Base-by-base conservation (phyloP, 2,888 invertebrate species). In the Andricus curvator region DNA sequence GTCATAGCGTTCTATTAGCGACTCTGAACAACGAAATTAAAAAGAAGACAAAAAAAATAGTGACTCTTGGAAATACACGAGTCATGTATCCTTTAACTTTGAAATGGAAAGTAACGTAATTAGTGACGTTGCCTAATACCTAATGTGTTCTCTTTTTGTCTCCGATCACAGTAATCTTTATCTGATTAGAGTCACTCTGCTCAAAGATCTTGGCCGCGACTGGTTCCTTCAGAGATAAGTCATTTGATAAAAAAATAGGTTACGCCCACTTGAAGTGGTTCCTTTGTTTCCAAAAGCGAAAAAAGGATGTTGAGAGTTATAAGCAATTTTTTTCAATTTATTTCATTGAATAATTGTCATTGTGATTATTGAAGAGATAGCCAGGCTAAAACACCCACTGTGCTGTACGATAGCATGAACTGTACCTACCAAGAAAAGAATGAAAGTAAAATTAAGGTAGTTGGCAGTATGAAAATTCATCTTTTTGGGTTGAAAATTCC, bases 1-100 rank as follows among this genome's bases (percentile, higher is more conserved):
- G 89, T 90, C 88, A 88, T 86, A 83, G 20, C 51, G 15, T 74
- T 74, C 56, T 64, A 37, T 48, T 29, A 68, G 48, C 60, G 80
- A 77, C 37, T 64, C 25, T 44, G 11, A 68, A 56, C 51, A 66
- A 41, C 51, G 51, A 66, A 78, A 67, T 68, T 48, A 37, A 66
- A 68, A 48, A 9, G 51, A 68, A 48, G 51, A 8, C 9, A 9
- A 64, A 29, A 48, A 51, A 78, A 67, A 67, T 56, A 78, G 68
- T 33, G 78, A 51, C 22, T 64, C 56, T 33, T 37, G 51, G 41
- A 60, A 66, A 60, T 65, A 17, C n/a, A 20, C 37, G 33, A 33
- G 22, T 65, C 22, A 51, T 48, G 67, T 77, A 67, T 74, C 13
- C 56, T 51, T 37, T 37, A 56, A 74, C 56, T 74, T 74, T 56